Conservation (phyloP, 1,140 invertebrate species). For the Zaprionus vittiger region DNA sequence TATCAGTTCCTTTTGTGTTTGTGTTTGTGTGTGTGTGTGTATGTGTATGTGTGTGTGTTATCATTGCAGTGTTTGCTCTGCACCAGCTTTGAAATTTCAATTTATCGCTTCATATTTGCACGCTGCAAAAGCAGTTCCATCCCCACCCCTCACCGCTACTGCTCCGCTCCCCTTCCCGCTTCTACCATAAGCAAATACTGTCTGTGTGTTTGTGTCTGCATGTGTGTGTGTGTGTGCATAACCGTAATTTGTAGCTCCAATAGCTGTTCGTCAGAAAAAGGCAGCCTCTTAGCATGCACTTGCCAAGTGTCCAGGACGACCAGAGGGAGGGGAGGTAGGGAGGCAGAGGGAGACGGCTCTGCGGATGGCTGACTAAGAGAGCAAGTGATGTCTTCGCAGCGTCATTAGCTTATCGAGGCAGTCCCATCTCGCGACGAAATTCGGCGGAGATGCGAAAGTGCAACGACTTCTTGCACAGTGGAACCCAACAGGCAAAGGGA, state of each 20-base stretch:
- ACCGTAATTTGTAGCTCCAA: slow-evolving; percentile 75
- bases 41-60: slow-evolving; percentile 38
- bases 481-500: slow-evolving; percentile 8
- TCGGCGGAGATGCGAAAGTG: slow-evolving; percentile 62
- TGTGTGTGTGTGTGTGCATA: slow-evolving; percentile 55
- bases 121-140: slow-evolving; percentile 11
- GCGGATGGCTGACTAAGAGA: slow-evolving; percentile 69
- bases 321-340: not conserved
- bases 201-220: not conserved
- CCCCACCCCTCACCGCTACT: not conserved
- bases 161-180: not conserved
- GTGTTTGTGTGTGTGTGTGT: not conserved
- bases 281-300: slow-evolving; percentile 69
- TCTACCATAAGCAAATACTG: slow-evolving; percentile 25
- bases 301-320: slow-evolving; percentile 56
- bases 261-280: slow-evolving; percentile 74
- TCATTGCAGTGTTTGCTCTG: slow-evolving; percentile 62
- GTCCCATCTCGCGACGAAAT: slow-evolving; percentile 55
- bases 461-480: slow-evolving; percentile 62
- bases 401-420: slow-evolving; percentile 71
- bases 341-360: slow-evolving; percentile 46
- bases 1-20: slow-evolving; percentile 18
- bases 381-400: slow-evolving; percentile 25
- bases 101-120: slow-evolving; percentile 75
- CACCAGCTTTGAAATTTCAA: slow-evolving; percentile 72